Conservation (phyloP, 1,140 invertebrate species). For the Plutomurus gul region DNA sequence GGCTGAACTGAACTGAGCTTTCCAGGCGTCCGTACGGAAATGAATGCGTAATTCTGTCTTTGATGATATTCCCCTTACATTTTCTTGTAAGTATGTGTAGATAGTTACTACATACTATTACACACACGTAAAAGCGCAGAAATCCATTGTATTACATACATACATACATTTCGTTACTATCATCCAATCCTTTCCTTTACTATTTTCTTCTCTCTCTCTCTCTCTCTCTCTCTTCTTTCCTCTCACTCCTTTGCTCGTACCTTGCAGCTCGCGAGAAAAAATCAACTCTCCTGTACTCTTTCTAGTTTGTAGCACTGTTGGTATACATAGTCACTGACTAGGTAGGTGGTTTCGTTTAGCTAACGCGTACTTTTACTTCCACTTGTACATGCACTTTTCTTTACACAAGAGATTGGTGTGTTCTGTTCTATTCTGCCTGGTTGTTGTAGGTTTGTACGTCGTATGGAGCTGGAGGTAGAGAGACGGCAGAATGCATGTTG, state of each 20-base stretch:
- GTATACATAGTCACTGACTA: background rate
- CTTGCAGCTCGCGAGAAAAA: background rate
- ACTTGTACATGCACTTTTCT: background rate
- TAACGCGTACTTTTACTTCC: background rate
- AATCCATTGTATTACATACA: background rate
- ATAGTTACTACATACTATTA: background rate
- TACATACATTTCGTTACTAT: background rate
- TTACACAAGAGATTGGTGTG: constrained; percentile 1
- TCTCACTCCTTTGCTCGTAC: background rate
- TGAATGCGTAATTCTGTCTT: constrained; percentile 49
- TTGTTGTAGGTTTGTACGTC: background rate
- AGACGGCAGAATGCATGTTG: background rate
- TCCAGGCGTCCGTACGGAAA: constrained; percentile 45
- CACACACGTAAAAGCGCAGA: background rate
- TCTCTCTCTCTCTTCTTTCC: background rate
- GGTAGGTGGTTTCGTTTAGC: background rate
- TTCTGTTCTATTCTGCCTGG: background rate
- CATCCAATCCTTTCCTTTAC: constrained; percentile 32
- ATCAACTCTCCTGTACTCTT: background rate
- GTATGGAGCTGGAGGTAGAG: background rate
- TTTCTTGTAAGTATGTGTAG: constrained; percentile 10
- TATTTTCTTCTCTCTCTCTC: constrained; percentile 2
- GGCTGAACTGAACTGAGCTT: background rate
- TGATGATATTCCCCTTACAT: constrained; percentile 41
- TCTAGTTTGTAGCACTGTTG: background rate